phyloP scores from a whole-genome alignment of 1,140 invertebrate genomes.

The Alviniconcha marisindica region DNA sequence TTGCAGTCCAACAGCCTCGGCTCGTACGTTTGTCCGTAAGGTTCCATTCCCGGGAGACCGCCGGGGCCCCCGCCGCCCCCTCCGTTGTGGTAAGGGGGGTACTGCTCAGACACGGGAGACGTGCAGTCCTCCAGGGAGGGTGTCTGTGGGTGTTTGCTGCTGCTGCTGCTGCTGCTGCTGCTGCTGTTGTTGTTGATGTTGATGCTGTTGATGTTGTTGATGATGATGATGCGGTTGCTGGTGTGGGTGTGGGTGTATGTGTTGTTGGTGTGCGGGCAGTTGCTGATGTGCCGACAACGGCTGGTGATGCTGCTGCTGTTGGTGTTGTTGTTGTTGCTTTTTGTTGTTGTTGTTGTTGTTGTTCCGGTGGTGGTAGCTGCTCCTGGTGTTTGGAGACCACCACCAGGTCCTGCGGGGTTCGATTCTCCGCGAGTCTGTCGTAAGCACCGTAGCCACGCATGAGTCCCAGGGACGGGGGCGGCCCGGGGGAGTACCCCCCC shows the following conservation, averaged over 20 bases:
- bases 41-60: neutral
- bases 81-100: constrained; percentile 41
- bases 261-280: constrained; percentile 26
- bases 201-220: neutral
- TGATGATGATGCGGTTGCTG: constrained; percentile 5
- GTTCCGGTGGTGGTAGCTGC: constrained; percentile 25
- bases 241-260: neutral
- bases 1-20: constrained; percentile 43
- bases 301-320: constrained; percentile 18
- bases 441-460: constrained; percentile 11
- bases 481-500: constrained; percentile 10
- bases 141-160: constrained; percentile 36
- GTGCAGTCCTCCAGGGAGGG: constrained; percentile 30
- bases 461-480: neutral
- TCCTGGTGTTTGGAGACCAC: constrained; percentile 18
- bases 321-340: constrained; percentile 16
- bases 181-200: constrained; percentile 30
- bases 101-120: constrained; percentile 41
- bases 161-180: constrained; percentile 25
- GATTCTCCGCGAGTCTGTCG: constrained; percentile 37
- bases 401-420: constrained; percentile 35
- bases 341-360: constrained; percentile 37
- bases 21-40: constrained; percentile 32
- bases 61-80: constrained; percentile 41
- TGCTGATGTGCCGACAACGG: constrained; percentile 18